Evolutionary conservation across 2,797 vertebrate species (phyloP), one percentile per base, ranked within the genome.

Genomic region (Chelmon rostratus): DNA sequence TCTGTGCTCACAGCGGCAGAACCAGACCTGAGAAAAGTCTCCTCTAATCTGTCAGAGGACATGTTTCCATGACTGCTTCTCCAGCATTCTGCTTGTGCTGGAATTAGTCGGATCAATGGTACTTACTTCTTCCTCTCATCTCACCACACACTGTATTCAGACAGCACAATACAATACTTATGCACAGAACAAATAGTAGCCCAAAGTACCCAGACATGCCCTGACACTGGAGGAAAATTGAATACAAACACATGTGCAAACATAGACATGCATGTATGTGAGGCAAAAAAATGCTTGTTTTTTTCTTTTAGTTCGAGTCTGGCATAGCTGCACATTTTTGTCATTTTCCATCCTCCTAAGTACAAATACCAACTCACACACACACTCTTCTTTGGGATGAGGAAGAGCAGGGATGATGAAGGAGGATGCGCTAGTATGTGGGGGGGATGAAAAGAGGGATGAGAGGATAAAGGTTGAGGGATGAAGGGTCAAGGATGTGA

Each of bases 41-140:
- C 37, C 44, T 54, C 47, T 50, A 33, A 64, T 65, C 79, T 21
- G 35, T 67, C 70, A 31, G 31, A 57, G 13, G 46, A 74, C 28
- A 47, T 46, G 47, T 72, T 58, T 76, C 58, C 42, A 25, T 67
- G n/a, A 35, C 8, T 19, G 49, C 64, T 54, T 66, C 56, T 68
- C 23, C 69, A 40, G 47, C 42, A 7, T 61, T 62, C 75, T 33
- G 68, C 47, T 44, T 80, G 65, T 46, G 67, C 74, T 70, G 50
- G 68, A 74, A 82, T 84, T 64, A 69, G 56, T 74, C 6, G 8
- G 72, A 86, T 81, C 78, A 74, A 62, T 77, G 65, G 42, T 75
- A 77, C 62, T 75, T 57, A 63, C 46, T 57, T 28, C 49, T n/a
- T 61, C 54, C 67, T 68, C 58, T 68, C 25, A 58, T 73, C 63